Evolutionary conservation across 2,888 invertebrate species (phyloP), one percentile per base, ranked within the genome.

Genomic region (Acleris laterana): DNA sequence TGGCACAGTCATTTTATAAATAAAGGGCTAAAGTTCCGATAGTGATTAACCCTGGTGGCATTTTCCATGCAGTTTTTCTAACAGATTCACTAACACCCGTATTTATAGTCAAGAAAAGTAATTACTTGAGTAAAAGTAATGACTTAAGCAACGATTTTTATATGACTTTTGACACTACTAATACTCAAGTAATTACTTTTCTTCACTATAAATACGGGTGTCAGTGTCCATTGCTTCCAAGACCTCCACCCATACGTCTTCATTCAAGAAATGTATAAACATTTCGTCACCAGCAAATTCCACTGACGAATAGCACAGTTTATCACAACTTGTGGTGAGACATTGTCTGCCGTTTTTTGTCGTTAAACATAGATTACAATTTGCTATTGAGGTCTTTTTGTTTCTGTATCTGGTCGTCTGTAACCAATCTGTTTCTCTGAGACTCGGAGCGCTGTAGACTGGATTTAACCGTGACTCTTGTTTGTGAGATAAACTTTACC

Each of bases 41-140:
- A 48, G 55, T 65, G 32, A 56, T 65, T 65, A 65, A 65, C 55
- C 55, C 50, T 46, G 60, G 65, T 65, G 65, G 50, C 65, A 61
- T 65, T 65, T 65, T 32, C 56, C 61, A 32, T 61, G 61, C 53
- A 28, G 56, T 56, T 50, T 65, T 50, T 44, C 56, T 65, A 65
- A 65, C 55, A 50, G 46, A 61, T 50, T 51, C 65, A 49, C 55
- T n/a, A n/a, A n/a, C n/a, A n/a, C n/a, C n/a, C n/a, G n/a, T n/a
- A n/a, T n/a, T n/a, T n/a, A n/a, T n/a, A n/a, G n/a, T n/a, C n/a
- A n/a, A n/a, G n/a, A n/a, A n/a, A n/a, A n/a, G n/a, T n/a, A n/a
- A n/a, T n/a, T n/a, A n/a, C n/a, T n/a, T n/a, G n/a, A n/a, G n/a
- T n/a, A n/a, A n/a, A n/a, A n/a, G n/a, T n/a, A n/a, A n/a, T n/a